Conservation (phyloP, 2,113 vertebrate species). For the Eurypyga helias region DNA sequence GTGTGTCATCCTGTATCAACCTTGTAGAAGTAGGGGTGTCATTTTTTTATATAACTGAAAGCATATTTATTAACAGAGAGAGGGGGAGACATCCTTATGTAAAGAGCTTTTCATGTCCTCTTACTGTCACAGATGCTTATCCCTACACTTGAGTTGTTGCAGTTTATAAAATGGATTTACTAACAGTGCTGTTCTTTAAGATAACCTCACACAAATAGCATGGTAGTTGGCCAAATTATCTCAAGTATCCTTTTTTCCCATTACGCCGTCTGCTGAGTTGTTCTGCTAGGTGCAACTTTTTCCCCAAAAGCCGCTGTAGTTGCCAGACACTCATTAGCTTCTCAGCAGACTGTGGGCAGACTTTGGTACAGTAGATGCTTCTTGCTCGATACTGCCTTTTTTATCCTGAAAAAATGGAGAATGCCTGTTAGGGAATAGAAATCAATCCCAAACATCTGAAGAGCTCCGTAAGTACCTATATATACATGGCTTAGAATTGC, state of each 20-base stretch:
- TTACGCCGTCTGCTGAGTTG: rapidly evolving
- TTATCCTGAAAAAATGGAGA: not conserved
- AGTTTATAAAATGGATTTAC: not conserved
- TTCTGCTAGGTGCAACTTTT: not conserved
- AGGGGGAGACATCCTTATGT: not conserved
- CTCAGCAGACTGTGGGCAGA: not conserved
- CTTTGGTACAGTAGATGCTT: not conserved
- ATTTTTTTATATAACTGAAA: not conserved
- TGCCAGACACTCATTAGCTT: not conserved
- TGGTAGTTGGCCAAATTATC: not conserved
- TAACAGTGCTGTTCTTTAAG: not conserved
- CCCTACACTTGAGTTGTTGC: rapidly evolving
- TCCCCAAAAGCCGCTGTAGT: not conserved
- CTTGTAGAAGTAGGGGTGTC: not conserved
- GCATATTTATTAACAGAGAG: not conserved
- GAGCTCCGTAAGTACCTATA: not conserved
- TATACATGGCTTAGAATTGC: not conserved
- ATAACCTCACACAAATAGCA: not conserved
- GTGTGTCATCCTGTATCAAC: not conserved
- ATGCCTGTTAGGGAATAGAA: not conserved
- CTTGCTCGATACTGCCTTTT: not conserved
- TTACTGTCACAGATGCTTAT: not conserved
- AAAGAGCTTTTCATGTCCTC: not conserved
- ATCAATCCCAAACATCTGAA: not conserved
- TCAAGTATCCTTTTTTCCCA: not conserved